These are phyloP conservation scores for Loxodonta africana DNA, from an alignment of 2,113 vertebrate species.

Conservation along the genomic window DNA sequence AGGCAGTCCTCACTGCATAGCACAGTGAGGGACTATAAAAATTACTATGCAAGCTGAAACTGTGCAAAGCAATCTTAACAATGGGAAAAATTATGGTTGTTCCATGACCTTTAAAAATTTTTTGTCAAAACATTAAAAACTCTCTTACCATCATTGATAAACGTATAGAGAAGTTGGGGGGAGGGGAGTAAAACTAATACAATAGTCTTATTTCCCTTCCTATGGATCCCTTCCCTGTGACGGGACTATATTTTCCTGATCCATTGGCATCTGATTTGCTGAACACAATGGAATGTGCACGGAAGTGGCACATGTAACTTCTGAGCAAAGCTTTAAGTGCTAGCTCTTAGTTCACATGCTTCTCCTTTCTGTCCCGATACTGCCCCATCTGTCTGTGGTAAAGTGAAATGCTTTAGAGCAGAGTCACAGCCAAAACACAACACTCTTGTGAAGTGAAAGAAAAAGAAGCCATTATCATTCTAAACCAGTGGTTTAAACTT, in stretches of 20 bases:
- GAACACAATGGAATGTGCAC: not conserved
- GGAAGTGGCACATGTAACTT: not conserved
- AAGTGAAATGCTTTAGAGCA: not conserved
- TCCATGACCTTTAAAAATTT: not conserved
- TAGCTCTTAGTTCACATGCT: not conserved
- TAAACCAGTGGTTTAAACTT: not conserved
- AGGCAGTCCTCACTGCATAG: accelerated
- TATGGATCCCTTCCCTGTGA: not conserved
- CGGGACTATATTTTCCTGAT: not conserved
- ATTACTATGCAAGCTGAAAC: not conserved
- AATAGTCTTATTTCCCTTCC: not conserved
- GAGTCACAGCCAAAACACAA: not conserved
- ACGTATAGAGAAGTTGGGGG: not conserved
- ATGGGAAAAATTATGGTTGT: not conserved
- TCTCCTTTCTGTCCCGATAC: not conserved
- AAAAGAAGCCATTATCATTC: not conserved
- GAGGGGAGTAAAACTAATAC: not conserved
- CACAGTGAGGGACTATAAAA: accelerated
- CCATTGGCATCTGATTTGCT: not conserved
- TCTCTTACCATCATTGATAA: not conserved
- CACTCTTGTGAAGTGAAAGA: not conserved
- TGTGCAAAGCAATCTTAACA: not conserved
- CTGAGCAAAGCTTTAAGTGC: not conserved
- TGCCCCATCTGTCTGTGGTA: not conserved
- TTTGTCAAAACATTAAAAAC: not conserved